Conservation (phyloP, 2,113 vertebrate genomes). For the Campylomormyrus tamandua region DNA sequence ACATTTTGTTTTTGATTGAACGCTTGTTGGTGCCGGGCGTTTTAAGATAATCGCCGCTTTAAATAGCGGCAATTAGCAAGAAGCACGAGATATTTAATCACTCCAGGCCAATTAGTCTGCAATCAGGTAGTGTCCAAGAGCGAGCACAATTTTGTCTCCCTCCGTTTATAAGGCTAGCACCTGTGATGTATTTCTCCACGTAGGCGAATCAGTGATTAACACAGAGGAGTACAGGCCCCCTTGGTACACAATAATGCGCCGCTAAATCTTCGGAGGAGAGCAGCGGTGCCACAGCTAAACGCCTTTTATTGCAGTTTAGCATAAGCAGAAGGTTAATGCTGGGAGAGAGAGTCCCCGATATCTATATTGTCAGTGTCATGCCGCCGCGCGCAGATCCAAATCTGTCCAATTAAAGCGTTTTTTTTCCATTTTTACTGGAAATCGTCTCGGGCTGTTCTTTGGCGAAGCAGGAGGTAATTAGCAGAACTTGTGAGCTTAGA, state of each 20-base stretch:
- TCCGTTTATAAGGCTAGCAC: slow-evolving; percentile 73
- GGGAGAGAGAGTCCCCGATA: slow-evolving; percentile 31
- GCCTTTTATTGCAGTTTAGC: slow-evolving; percentile 59
- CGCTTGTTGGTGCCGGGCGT: slow-evolving; percentile 67
- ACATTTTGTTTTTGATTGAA: slow-evolving; percentile 64
- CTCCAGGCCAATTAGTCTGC: slow-evolving; percentile 98
- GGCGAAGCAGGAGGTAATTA: slow-evolving; percentile 17
- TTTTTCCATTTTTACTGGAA: slow-evolving; percentile 6
- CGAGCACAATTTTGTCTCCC: slow-evolving; percentile 80
- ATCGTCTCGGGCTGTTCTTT: not conserved
- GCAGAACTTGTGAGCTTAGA: not conserved
- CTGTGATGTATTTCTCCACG: slow-evolving; percentile 56
- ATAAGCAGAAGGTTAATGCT: slow-evolving; percentile 54
- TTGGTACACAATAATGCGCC: slow-evolving; percentile 55
- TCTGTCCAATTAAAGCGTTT: slow-evolving; percentile 35
- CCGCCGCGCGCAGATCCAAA: slow-evolving; percentile 33
- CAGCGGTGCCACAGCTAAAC: slow-evolving; percentile 45
- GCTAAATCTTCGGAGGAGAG: slow-evolving; percentile 57
- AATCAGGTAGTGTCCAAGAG: slow-evolving; percentile 95
- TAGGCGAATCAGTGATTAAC: slow-evolving; percentile 58
- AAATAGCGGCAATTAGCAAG: slow-evolving; percentile 99
- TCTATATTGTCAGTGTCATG: slow-evolving; percentile 41
- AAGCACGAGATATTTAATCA: slow-evolving; percentile 99
- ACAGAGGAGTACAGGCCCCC: slow-evolving; percentile 56
- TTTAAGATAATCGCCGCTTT: slow-evolving; percentile 86